These are phyloP conservation scores for Homarus americanus DNA, from an alignment of 1,140 invertebrate genomes.

Conservation along the genomic window DNA sequence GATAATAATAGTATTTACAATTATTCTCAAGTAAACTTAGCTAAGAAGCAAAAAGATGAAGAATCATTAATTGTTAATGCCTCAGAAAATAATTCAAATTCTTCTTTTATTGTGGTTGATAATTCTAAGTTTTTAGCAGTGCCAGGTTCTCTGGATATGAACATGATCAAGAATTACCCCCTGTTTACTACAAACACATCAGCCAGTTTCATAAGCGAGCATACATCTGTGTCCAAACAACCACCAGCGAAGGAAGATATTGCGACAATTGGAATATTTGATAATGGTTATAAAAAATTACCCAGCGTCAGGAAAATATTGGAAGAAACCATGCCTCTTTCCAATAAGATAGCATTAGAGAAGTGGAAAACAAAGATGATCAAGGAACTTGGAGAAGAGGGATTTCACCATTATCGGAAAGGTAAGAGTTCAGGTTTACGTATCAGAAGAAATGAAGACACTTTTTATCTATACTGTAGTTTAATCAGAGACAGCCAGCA, in stretches of 20 bases:
- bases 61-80: neutral
- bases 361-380: constrained; percentile 63
- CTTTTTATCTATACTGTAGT: too few species aligned
- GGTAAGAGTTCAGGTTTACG: too few species aligned
- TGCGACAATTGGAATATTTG: constrained; percentile 51
- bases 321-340: constrained; percentile 48
- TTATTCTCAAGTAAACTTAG: neutral
- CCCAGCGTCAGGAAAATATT: constrained; percentile 60
- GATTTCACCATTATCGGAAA: constrained; percentile 49
- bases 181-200: neutral
- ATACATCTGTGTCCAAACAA: neutral
- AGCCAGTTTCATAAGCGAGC: neutral
- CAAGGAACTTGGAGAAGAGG: constrained; percentile 47
- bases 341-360: constrained; percentile 24
- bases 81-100: neutral
- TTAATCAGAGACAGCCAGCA: too few species aligned
- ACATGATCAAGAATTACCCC: constrained; percentile 25
- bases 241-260: neutral
- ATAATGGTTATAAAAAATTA: constrained; percentile 50
- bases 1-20: neutral
- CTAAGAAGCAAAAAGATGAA: neutral
- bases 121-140: constrained; percentile 41
- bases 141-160: constrained; percentile 12
- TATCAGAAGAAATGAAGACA: too few species aligned
- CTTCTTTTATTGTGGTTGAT: constrained; percentile 11